Base-by-base conservation (phyloP, 2,113 vertebrate genomes). In the Chaetodon trifascialis region DNA sequence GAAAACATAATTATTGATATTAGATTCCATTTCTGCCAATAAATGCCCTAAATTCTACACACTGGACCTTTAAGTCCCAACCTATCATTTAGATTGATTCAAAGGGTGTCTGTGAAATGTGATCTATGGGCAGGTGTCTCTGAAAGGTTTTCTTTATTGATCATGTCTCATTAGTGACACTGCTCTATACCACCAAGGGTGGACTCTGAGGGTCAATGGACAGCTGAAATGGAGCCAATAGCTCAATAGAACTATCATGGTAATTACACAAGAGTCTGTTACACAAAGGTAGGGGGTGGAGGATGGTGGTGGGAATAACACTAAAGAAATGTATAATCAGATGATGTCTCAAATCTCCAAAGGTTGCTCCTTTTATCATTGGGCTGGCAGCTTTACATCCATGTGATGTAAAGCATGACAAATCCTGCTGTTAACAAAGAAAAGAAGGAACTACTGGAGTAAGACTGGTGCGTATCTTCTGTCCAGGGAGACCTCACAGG, bases 101-200 rank as follows among this genome's bases (percentile, higher is more conserved):
- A 73, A n/a, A 67, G 25, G 21, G 21, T 40, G 85, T 77, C 87
- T 78, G 68, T 73, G 87, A 86, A 92, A 90, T 38, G 69, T 46
- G 74, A 90, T 85, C 72, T 30, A 76, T n/a, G 23, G 15, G 49
- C 68, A 81, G 83, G 75, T 80, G 69, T 89, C 81, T 84, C 65
- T 30, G 60, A 80, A 84, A 86, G 69, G 34, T 73, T 88, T 86
- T 79, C 54, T 79, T 56, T 81, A 92, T 94, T 88, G 94, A 95
- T 93, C 80, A 73, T 34, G 72, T 76, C 68, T 90, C 79, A 92
- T 94, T 92, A 93, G 81, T 46, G 40, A 69, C 84, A 87, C 82
- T 76, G 87, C 67, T 72, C 54, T 59, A 38, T 69, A 84, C 81
- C 82, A 80, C 71, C 46, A 21, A 54, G 19, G 70, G 56, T 89